Evolutionary conservation across 2,113 vertebrate species (phyloP), one percentile per base, ranked within the genome.

Genomic region (Burhinus oedicnemus): DNA sequence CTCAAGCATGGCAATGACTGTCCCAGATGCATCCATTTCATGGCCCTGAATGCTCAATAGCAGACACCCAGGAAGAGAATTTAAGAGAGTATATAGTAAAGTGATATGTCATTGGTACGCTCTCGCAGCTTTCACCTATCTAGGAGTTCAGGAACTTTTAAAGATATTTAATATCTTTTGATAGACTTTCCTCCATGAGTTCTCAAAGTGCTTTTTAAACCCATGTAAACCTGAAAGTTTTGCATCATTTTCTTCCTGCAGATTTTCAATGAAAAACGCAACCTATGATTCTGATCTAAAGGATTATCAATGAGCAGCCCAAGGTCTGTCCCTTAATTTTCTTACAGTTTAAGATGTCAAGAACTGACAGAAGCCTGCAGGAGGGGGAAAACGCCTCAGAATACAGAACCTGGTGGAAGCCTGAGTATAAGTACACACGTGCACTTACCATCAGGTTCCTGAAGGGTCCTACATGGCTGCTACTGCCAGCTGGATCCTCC

Each of bases 371-470:
- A 92, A 81, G 76, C 36, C 88, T 45, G 11, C 22, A 91, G 70
- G 40, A 90, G 23, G 19, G 72, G 30, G 17, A 20, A 83, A 71
- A 62, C 9, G 36, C 77, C 96, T 95, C 77, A 70, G 44, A 77
- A 62, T 19, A 93, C 36, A 94, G 97, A 93, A 87, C 91, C 96
- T 96, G 54, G 54, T 95, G 97, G 97, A 97, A 96, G 82, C 97
- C 97, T 98, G 98, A 98, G 96, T 71, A 97, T 97, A 98, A 98
- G 98, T 76, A 98, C 98, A 98, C 97, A 71, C 90, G 97, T 97
- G 98, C 98, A 98, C 98, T 98, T 98, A 98, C 98, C 98, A 98
- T 97, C 93, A 96, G 97, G 98, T 95, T 98, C 97, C 98, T 97
- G 98, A 89, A 97, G 97, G 98, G 95, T 98, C 98, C 97, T 98